Conservation (phyloP, 2,113 vertebrate species). For the Tenrec ecaudatus region DNA sequence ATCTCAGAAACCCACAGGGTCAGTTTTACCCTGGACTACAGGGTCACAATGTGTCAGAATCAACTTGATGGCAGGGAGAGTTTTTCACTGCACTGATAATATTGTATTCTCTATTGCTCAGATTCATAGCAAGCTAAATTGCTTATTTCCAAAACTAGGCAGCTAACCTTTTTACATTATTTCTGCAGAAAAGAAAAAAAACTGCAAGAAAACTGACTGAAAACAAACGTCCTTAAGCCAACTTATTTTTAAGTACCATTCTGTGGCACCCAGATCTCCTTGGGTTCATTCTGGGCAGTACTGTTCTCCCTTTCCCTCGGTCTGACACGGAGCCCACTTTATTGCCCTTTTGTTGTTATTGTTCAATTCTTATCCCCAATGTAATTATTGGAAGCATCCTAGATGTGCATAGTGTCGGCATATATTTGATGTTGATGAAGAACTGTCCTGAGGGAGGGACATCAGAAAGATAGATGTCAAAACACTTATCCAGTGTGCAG, state of each 20-base stretch:
- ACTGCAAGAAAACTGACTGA: constrained; percentile 23
- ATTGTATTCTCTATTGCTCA: background rate
- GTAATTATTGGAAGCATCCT: constrained; percentile 25
- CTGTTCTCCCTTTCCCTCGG: background rate
- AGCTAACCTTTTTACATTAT: constrained; percentile 5
- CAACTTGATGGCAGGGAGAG: no score
- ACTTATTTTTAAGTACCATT: background rate
- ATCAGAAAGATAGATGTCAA: background rate
- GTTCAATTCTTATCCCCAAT: background rate
- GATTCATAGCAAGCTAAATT: constrained; percentile 27
- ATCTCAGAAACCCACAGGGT: no score
- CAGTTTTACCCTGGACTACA: no score
- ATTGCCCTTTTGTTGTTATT: background rate
- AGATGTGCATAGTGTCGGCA: background rate
- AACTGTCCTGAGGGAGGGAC: background rate
- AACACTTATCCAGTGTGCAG: background rate
- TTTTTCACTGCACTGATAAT: no score
- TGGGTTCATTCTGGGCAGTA: background rate
- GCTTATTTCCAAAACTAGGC: constrained; percentile 31
- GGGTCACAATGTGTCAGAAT: no score
- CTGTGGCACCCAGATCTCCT: background rate
- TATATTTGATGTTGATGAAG: constrained; percentile 32
- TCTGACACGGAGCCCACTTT: background rate
- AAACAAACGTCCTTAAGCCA: background rate
- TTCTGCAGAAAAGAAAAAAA: background rate